Conservation (phyloP, 2,888 invertebrate genomes). For the Cerastis leucographa region DNA sequence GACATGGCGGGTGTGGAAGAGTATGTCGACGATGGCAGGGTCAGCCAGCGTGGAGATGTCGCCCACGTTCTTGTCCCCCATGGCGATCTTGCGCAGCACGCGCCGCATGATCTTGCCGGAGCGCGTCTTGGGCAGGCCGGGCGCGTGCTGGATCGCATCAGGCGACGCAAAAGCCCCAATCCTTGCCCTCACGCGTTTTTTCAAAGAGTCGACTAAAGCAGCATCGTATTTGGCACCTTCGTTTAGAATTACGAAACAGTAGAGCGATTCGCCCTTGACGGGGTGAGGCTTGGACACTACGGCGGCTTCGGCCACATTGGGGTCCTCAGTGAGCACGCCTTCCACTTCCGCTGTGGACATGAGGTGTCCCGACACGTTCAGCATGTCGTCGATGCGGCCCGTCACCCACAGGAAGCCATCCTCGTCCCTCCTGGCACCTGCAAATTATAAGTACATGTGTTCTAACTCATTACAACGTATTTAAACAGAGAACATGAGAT, state of each 20-base stretch:
- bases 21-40: conserved; percentile 95
- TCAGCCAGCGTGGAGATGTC: conserved; percentile 98
- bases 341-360: conserved; percentile 99
- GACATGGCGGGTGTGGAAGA: conserved; percentile 90
- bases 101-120: conserved; percentile 99
- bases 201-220: conserved; percentile 93
- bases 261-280: conserved; percentile 99
- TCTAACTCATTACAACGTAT: neutral
- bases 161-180: conserved; percentile 99
- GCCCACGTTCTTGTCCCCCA: conserved; percentile 97
- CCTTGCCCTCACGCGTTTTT: conserved; percentile 95
- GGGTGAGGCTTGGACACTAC: conserved; percentile 98
- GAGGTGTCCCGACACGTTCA: conserved; percentile 99
- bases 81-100: conserved; percentile 97
- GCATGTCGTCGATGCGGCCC: conserved; percentile 99
- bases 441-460: conserved; percentile 42
- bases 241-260: conserved; percentile 98
- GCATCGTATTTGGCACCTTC: conserved; percentile 93
- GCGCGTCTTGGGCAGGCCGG: conserved; percentile 98
- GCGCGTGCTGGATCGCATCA: conserved; percentile 98
- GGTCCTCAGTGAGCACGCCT: conserved; percentile 94
- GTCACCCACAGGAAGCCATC: conserved; percentile 99
- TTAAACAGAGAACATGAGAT: neutral
- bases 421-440: conserved; percentile 97
- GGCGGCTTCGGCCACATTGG: conserved; percentile 97